These are phyloP conservation scores for Macroramphosus scolopax DNA, from an alignment of 2,797 vertebrate species.

Conservation along the genomic window DNA sequence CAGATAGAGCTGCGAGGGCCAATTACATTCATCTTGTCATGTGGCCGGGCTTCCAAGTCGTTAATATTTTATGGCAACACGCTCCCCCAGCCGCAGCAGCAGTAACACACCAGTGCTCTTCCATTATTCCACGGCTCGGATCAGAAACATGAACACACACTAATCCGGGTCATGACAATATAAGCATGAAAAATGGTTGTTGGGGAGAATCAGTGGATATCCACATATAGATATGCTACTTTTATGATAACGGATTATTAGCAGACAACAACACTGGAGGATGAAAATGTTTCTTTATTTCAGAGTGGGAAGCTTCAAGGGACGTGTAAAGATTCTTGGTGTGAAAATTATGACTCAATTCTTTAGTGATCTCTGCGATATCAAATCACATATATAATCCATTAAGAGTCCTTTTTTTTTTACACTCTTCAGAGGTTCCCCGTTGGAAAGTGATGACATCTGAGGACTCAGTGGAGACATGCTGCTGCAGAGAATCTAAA, in stretches of 20 bases:
- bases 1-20: constrained; percentile 81
- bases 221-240: constrained; percentile 45
- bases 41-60: constrained; percentile 78
- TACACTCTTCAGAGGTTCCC: no score
- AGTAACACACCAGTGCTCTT: constrained; percentile 76
- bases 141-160: constrained; percentile 71
- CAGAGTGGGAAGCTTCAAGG: constrained; percentile 3
- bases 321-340: no score
- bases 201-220: constrained; percentile 32
- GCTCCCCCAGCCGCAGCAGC: constrained; percentile 69
- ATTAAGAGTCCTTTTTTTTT: no score
- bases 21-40: constrained; percentile 86
- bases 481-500: no score
- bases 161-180: constrained; percentile 71
- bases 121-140: constrained; percentile 74
- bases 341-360: no score
- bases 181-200: constrained; percentile 65
- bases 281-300: constrained; percentile 28
- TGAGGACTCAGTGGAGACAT: no score
- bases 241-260: constrained; percentile 61
- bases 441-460: no score
- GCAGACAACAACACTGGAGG: constrained; percentile 22
- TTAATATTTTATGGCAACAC: constrained; percentile 84
- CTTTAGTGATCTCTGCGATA: no score
- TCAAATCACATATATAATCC: no score